phyloP scores from a whole-genome alignment of 2,888 invertebrate genomes.

The Empis livida region DNA sequence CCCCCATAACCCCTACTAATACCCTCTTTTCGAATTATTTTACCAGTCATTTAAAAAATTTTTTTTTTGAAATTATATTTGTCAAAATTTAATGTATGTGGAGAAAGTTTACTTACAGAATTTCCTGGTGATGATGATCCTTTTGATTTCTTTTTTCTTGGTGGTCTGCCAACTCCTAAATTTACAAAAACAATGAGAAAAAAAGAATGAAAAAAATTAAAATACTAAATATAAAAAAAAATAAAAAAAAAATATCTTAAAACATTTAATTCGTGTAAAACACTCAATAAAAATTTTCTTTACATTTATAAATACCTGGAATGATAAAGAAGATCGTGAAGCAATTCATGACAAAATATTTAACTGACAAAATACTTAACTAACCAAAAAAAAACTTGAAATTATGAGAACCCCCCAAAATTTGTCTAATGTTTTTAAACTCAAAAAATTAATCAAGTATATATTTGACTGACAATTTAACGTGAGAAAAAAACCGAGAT shows the following conservation, averaged over 20 bases:
- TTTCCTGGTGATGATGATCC: slow-evolving; percentile 15
- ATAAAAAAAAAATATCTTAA: slow-evolving; percentile 11
- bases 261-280: too few relatives aligned
- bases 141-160: slow-evolving; percentile 33
- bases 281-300: slow-evolving; percentile 3
- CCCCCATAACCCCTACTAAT: too few relatives aligned
- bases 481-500: too few relatives aligned
- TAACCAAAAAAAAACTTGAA: too few relatives aligned
- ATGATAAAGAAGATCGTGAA: slow-evolving; percentile 17
- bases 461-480: slow-evolving; percentile 1
- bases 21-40: too few relatives aligned
- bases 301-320: slow-evolving; percentile 8
- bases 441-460: slow-evolving; percentile 6
- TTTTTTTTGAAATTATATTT: too few relatives aligned
- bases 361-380: too few relatives aligned
- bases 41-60: too few relatives aligned
- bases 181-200: slow-evolving; percentile 9
- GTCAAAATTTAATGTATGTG: too few relatives aligned
- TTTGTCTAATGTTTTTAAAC: neutral
- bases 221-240: slow-evolving; percentile 1
- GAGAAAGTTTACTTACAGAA: slow-evolving; percentile 13
- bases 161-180: slow-evolving; percentile 28
- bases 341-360: too few relatives aligned
- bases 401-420: too few relatives aligned
- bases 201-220: slow-evolving; percentile 1